These are phyloP conservation scores for Pygocentrus nattereri DNA, from an alignment of 2,797 vertebrate species.

Conservation along the genomic window DNA sequence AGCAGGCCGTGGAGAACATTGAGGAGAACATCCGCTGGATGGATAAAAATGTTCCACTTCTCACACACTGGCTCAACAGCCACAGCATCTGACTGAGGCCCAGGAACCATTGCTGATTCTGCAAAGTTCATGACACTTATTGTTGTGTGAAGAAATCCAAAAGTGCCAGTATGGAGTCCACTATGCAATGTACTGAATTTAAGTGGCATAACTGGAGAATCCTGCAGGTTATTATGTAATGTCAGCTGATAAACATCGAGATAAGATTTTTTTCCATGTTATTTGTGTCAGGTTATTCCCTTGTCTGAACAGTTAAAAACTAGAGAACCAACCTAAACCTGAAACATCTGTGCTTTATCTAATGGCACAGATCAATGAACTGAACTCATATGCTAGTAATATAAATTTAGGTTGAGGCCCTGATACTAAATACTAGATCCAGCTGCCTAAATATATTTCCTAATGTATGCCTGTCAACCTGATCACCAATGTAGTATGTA, in stretches of 20 bases:
- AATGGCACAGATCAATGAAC: too few relatives aligned
- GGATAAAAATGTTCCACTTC: conserved; percentile 83
- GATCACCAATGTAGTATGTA: neutral
- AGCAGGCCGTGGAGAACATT: conserved; percentile 87
- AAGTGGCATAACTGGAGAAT: neutral
- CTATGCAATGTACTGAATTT: neutral
- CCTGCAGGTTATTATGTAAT: neutral
- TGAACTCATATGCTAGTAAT: too few relatives aligned
- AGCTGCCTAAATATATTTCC: neutral
- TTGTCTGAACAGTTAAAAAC: neutral
- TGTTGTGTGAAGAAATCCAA: neutral
- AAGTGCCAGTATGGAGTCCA: neutral
- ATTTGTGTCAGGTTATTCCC: neutral
- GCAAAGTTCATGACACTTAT: neutral
- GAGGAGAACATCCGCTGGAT: conserved; percentile 91
- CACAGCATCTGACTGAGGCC: neutral
- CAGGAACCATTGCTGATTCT: neutral
- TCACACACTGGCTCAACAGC: conserved; percentile 81
- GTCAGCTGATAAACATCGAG: neutral
- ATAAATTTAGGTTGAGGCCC: neutral
- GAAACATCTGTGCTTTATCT: too few relatives aligned
- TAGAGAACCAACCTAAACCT: too few relatives aligned
- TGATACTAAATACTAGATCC: neutral
- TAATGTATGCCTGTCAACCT: neutral
- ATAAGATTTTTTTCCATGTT: neutral